Percentiles rank a stretch among this genome's conserved stretches.
These are phyloP conservation scores for Rhynchomys soricoides DNA, from an alignment of 2,113 vertebrate genomes.

Conservation along the genomic window DNA sequence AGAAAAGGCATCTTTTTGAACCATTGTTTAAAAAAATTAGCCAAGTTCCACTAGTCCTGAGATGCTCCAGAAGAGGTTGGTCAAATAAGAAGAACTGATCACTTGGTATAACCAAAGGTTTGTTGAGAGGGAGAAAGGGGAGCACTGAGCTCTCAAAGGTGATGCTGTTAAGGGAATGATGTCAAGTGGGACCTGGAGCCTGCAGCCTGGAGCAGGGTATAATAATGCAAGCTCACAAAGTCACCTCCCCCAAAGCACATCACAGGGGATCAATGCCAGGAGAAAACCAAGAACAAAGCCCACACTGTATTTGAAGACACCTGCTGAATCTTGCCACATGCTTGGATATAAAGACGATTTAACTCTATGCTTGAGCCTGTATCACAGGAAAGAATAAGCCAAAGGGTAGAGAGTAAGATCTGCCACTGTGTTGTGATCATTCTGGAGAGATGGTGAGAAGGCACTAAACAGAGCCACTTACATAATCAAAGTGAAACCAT, in stretches of 20 bases:
- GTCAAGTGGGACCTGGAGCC: neutral
- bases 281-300: slow-evolving; percentile 7
- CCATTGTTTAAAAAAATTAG: neutral
- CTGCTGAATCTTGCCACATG: slow-evolving; percentile 51
- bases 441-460: slow-evolving; percentile 24
- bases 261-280: slow-evolving; percentile 38
- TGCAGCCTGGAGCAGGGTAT: slow-evolving; percentile 25
- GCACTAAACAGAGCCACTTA: neutral
- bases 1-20: neutral
- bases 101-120: slow-evolving; percentile 43
- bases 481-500: slow-evolving; percentile 24
- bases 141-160: neutral
- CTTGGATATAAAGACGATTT: neutral
- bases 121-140: neutral
- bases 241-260: slow-evolving; percentile 46
- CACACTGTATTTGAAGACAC: slow-evolving; percentile 3
- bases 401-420: slow-evolving; percentile 65
- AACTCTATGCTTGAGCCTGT: slow-evolving; percentile 14
- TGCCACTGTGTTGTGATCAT: neutral
- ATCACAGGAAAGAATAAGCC: slow-evolving; percentile 68
- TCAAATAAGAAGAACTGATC: slow-evolving; percentile 42
- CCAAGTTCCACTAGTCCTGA: neutral
- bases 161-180: slow-evolving; percentile 54
- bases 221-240: slow-evolving; percentile 39
- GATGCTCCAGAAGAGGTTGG: neutral